Base-by-base conservation (phyloP, 2,888 invertebrate species). In the Ganaspis brasiliensis region DNA sequence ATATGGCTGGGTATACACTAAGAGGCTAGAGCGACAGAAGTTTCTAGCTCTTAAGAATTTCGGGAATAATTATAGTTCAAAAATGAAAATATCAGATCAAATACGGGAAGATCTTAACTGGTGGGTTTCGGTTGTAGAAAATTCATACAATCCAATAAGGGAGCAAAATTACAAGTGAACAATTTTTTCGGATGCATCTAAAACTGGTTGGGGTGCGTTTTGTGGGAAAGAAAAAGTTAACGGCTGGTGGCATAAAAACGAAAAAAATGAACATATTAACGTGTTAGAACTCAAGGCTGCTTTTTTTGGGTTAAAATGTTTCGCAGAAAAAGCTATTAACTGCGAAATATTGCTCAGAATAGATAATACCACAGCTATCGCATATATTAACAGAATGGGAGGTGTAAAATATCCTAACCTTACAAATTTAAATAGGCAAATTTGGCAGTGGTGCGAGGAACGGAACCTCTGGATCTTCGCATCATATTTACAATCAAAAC, bases 101-200 rank as follows among this genome's bases (percentile, higher is more conserved):
- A 21, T 79, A 40, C 61, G 40, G 19, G 24, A n/a, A 3, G 78
- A 81, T 35, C 76, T 80, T 5, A 56, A 77, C 19, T 83, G 78
- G 80, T 81, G 77, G 82, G 59, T 40, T 31, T 57, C 56, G 14
- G 73, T 77, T n/a, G 61, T 79, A 9, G 14, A 3, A 2, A 40
- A 26, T 16, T 21, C 59, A 12, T 52, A 35, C 1, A 76, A 76
- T 75, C 61, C 73, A 59, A 71, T 78, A 67, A 52, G 74, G 40
- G 31, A 24, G 21, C 9, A 71, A 35, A 52, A 63, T 37, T 79
- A 57, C 14, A 37, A 49, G 8, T 45, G 76, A 2, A 75, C 76
- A 55, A 80, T 81, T 10, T 81, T 79, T 24, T 76, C 78, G 35
- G 81, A 83, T 72, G 82, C 83, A 3, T 84, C 80, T 2, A 19